These are phyloP conservation scores for Electrona antarctica DNA, from an alignment of 2,113 vertebrate genomes.

Conservation along the genomic window DNA sequence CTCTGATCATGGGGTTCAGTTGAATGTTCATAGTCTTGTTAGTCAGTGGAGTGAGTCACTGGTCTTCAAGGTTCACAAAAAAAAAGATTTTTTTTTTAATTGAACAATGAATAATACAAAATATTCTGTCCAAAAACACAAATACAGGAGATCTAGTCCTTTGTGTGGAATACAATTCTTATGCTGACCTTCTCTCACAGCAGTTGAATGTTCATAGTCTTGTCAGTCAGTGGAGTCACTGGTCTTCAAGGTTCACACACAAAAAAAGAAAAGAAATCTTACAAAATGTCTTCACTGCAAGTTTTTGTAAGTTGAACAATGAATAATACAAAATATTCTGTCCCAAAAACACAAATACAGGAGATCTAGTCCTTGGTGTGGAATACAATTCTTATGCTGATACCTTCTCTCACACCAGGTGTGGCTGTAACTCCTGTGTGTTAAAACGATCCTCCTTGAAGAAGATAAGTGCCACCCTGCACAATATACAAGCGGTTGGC, in stretches of 20 bases:
- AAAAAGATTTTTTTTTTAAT: too few species aligned
- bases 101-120: too few species aligned
- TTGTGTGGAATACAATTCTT: too few species aligned
- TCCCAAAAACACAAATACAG: neutral
- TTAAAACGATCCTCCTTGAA: constrained; percentile 10
- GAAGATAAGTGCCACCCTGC: constrained; percentile 49
- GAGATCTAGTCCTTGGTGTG: neutral
- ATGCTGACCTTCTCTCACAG: too few species aligned
- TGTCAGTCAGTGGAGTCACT: neutral
- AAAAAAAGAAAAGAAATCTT: neutral
- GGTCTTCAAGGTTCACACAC: neutral
- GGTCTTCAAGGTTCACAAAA: neutral
- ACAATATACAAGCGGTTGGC: constrained; percentile 12
- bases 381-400: constrained; percentile 5
- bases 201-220: constrained; percentile 59
- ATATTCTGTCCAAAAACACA: too few species aligned
- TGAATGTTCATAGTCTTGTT: constrained; percentile 4
- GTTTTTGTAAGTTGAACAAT: neutral
- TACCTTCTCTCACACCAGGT: neutral
- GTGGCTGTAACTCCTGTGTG: constrained; percentile 20
- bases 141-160: too few species aligned
- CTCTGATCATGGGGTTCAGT: constrained; percentile 50
- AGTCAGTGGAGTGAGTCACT: neutral
- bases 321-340: neutral
- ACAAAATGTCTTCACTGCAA: constrained; percentile 6